Conservation (phyloP, 1,140 invertebrate genomes). For the Samia ricini region DNA sequence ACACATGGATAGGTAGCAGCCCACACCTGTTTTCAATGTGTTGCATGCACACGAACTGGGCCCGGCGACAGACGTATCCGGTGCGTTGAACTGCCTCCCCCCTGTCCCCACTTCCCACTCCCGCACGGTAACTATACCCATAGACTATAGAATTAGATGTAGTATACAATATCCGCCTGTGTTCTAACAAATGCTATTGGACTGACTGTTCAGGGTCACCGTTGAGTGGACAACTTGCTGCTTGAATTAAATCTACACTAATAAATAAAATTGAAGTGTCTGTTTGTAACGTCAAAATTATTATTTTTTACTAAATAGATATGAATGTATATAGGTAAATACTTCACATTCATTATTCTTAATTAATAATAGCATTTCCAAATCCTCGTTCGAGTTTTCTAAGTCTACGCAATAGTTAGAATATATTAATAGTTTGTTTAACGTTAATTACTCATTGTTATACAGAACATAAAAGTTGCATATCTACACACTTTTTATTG, state of each 20-base stretch:
- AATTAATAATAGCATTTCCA: too few relatives aligned
- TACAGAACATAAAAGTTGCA: too few relatives aligned
- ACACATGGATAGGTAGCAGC: conserved; percentile 29
- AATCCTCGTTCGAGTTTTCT: too few relatives aligned
- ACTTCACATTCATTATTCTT: too few relatives aligned
- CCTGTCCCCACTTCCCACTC: conserved; percentile 20
- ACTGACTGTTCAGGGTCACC: conserved; percentile 38
- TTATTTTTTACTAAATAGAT: too few relatives aligned
- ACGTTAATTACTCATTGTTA: too few relatives aligned
- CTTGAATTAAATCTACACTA: too few relatives aligned
- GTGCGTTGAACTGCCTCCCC: conserved; percentile 64
- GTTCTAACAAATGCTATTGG: conserved; percentile 34
- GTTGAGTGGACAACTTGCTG: conserved; percentile 28
- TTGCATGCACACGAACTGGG: conserved; percentile 35
- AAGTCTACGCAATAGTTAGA: too few relatives aligned
- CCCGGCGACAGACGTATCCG: conserved; percentile 64
- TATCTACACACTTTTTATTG: too few relatives aligned
- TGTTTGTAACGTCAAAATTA: too few relatives aligned
- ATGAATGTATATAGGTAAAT: conserved; percentile 4
- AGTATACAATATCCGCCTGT: conserved; percentile 28
- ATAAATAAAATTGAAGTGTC: too few relatives aligned
- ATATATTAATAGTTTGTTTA: too few relatives aligned
- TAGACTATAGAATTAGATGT: conserved; percentile 22
- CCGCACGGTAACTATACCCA: conserved; percentile 13
- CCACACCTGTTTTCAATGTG: conserved; percentile 49